These are phyloP conservation scores for Drosophila nannoptera DNA, from an alignment of 1,140 invertebrate species.

Conservation along the genomic window DNA sequence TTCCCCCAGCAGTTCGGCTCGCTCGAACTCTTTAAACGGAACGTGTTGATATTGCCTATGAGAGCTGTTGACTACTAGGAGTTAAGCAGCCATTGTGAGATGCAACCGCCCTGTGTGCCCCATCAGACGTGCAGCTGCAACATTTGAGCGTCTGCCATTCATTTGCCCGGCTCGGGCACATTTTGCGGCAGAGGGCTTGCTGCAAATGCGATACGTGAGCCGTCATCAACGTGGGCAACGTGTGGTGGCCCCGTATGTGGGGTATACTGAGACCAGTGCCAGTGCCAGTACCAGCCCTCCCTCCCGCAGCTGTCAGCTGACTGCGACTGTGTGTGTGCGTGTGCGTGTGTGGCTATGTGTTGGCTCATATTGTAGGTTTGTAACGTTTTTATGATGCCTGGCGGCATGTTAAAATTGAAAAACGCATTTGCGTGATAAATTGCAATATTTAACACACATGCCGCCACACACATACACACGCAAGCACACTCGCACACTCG, in stretches of 20 bases:
- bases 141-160: constrained; percentile 17
- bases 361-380: constrained; percentile 75
- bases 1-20: too few species aligned
- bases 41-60: constrained; percentile 3
- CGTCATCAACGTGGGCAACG: constrained; percentile 44
- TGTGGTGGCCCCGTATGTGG: constrained; percentile 35
- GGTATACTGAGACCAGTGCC: not conserved
- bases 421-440: constrained; percentile 79
- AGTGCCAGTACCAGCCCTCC: not conserved
- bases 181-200: constrained; percentile 9
- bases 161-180: constrained; percentile 9
- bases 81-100: not conserved
- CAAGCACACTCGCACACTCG: constrained; percentile 8
- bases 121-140: not conserved
- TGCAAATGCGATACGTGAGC: constrained; percentile 36
- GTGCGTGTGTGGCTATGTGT: constrained; percentile 23
- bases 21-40: too few species aligned
- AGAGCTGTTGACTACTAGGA: not conserved
- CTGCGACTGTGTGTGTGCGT: not conserved
- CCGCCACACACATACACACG: constrained; percentile 29
- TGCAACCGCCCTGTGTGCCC: not conserved
- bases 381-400: constrained; percentile 79
- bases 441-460: constrained; percentile 79
- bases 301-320: constrained; percentile 1
- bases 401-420: constrained; percentile 79